A percentile compares a stretch with the other conserved stretches of the same genome.
Evolutionary conservation across 2,797 vertebrate species (phyloP).

Genomic region (Sebastes matsubarae): DNA sequence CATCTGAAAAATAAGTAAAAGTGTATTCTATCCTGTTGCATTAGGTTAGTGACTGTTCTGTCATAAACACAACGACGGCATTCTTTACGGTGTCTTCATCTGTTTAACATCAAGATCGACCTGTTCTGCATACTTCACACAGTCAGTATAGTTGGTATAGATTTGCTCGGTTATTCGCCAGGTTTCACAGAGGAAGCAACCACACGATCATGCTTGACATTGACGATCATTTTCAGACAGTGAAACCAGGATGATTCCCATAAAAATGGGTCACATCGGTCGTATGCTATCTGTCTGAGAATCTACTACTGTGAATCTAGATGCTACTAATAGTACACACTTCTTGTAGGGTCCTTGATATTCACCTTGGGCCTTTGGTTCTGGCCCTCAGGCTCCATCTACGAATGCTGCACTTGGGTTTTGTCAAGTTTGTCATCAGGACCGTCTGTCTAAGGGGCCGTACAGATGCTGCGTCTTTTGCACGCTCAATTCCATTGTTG

Average conservation of each 20-base stretch:
- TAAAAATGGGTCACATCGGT: not conserved
- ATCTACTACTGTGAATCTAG: not conserved
- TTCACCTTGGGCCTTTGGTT: not conserved
- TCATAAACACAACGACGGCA: not conserved
- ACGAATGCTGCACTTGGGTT: not conserved
- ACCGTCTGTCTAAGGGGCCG: not conserved
- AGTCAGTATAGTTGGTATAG: not conserved
- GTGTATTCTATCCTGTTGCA: not conserved
- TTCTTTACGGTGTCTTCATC: not conserved
- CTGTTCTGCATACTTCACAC: conserved; percentile 7
- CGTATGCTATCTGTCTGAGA: not conserved
- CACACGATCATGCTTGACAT: not conserved
- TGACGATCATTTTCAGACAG: not conserved
- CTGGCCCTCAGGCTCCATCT: not conserved
- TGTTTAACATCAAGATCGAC: conserved; percentile 11
- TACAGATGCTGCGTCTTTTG: too few relatives aligned
- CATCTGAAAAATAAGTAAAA: conserved; percentile 1
- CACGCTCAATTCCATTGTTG: too few relatives aligned
- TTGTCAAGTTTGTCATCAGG: not conserved
- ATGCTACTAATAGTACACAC: not conserved
- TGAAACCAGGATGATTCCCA: not conserved
- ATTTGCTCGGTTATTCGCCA: not conserved
- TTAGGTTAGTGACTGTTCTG: not conserved
- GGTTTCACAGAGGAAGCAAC: not conserved
- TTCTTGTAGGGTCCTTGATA: not conserved